Evolutionary conservation across 2,888 invertebrate species (phyloP), one percentile per base, ranked within the genome.

Genomic region (Tetragnatha montana): DNA sequence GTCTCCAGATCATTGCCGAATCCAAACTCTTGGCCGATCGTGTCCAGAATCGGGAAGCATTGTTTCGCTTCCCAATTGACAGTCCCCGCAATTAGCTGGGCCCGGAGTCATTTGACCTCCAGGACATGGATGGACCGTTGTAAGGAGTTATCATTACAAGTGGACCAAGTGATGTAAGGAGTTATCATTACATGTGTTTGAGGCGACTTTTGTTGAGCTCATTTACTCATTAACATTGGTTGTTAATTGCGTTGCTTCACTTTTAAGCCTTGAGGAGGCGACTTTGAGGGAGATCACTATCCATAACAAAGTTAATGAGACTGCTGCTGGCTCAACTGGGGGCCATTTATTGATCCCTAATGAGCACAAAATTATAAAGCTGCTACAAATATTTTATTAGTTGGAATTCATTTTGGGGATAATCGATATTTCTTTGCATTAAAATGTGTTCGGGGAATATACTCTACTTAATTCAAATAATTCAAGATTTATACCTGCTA

Each of bases 21-120:
- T 75, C 81, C 81, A 75, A 85, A 80, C 87, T 81, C 87, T 81
- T 81, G 49, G 87, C 80, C 81, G 87, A 87, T 81, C 87, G 76
- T 87, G 76, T 87, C 76, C 17, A 49, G 87, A 75, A 87, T 81
- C 19, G 51, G 17, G 69, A 70, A 85, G 75, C 85, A 85, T 89
- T 89, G 81, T 81, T 85, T 84, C 89, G 71, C 68, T 85, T 76
- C 75, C 85, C 76, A 89, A 89, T 89, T 89, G 85, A 51, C 89
- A 89, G 89, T 47, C 85, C 81, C 50, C 80, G 81, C 89, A 89
- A 85, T 89, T 89, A 89, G 70, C 81, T 76, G 35, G 68, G 83
- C 69, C 75, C 79, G 60, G 75, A 87, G 87, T 70, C 70, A 81
- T 76, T 35, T n/a, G 81, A 75, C 87, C 76, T 87, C 87, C 76